These are phyloP conservation scores for Scylla paramamosain DNA, from an alignment of 1,140 invertebrate species.

Conservation along the genomic window DNA sequence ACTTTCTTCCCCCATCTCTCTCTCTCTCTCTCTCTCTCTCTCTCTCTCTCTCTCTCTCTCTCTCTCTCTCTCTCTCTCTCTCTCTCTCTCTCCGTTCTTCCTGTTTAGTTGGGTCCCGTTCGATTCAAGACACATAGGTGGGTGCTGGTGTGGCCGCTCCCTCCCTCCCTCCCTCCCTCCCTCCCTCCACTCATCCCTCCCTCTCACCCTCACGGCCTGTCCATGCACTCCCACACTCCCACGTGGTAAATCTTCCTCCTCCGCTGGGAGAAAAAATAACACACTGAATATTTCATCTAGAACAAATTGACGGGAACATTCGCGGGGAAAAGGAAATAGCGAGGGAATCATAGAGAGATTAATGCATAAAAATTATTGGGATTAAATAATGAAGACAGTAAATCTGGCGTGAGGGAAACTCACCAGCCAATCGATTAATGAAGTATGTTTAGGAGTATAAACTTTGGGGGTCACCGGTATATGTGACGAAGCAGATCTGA, in stretches of 20 bases:
- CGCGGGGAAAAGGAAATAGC: constrained; percentile 13
- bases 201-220: neutral
- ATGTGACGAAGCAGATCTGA: neutral
- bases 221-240: neutral
- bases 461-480: neutral
- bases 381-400: constrained; percentile 25
- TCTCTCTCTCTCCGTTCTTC: constrained; percentile 48
- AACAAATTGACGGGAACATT: constrained; percentile 26
- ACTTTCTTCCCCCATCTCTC: constrained; percentile 62
- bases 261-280: neutral
- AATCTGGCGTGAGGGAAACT: constrained; percentile 18
- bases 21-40: constrained; percentile 59
- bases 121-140: constrained; percentile 13
- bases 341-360: constrained; percentile 51
- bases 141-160: neutral
- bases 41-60: constrained; percentile 56
- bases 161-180: neutral
- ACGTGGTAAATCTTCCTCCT: neutral
- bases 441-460: neutral
- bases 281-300: neutral
- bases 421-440: neutral
- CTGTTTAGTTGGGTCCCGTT: constrained; percentile 12
- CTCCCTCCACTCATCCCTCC: too few species aligned
- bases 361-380: neutral
- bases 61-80: constrained; percentile 57